phyloP scores from a whole-genome alignment of 2,888 invertebrate species.

The Lochmaea capreae region DNA sequence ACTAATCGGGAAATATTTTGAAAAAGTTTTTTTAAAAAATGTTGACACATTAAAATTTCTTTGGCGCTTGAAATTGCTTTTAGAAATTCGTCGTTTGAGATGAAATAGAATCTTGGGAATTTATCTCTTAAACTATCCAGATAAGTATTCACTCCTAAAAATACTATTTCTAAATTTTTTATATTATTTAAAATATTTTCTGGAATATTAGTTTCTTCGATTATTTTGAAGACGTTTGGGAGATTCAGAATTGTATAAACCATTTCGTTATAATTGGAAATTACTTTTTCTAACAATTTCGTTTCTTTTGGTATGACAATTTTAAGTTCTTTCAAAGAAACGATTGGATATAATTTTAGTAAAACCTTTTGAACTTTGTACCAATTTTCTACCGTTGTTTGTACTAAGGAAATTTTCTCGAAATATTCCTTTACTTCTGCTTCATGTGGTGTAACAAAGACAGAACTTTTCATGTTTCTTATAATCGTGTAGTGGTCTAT shows the following conservation, averaged over 20 bases:
- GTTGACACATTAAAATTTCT: conserved; percentile 82
- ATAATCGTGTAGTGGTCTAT: conserved; percentile 86
- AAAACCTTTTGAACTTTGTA: conserved; percentile 83
- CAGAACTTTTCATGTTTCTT: conserved; percentile 84
- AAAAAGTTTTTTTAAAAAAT: conserved; percentile 85
- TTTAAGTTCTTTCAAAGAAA: conserved; percentile 81
- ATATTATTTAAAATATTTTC: conserved; percentile 76
- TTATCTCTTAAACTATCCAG: conserved; percentile 82
- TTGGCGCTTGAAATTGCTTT: conserved; percentile 83
- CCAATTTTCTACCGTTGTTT: conserved; percentile 81
- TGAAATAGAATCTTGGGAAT: conserved; percentile 87
- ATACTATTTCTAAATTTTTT: conserved; percentile 77
- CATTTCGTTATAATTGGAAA: conserved; percentile 51
- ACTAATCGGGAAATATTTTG: conserved; percentile 80
- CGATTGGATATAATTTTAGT: conserved; percentile 84
- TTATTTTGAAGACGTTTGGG: conserved; percentile 71
- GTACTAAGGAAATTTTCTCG: conserved; percentile 73
- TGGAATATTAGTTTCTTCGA: conserved; percentile 72
- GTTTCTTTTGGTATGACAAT: conserved; percentile 64
- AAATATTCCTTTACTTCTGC: conserved; percentile 76
- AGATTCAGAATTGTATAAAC: conserved; percentile 66
- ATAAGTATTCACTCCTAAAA: conserved; percentile 82
- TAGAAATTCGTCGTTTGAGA: conserved; percentile 88
- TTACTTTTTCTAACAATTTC: conserved; percentile 55
- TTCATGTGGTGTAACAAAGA: conserved; percentile 85